Conservation (phyloP, 2,113 vertebrate species). For the Cynoglossus semilaevis region DNA sequence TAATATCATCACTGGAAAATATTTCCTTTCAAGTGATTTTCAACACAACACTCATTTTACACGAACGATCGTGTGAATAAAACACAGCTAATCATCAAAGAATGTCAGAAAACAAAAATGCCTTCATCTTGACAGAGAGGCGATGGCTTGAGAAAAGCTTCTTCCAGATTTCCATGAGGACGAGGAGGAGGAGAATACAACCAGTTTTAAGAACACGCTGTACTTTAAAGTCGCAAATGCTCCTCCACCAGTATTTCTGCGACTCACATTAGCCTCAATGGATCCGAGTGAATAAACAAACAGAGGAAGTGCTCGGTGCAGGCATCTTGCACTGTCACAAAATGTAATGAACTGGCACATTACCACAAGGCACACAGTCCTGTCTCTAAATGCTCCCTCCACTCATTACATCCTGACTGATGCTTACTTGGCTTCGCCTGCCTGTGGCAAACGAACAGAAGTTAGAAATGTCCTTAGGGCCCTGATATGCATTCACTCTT, state of each 20-base stretch:
- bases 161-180: conserved; percentile 24
- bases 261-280: conserved; percentile 45
- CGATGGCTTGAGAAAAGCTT: conserved; percentile 17
- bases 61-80: conserved; percentile 3
- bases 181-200: conserved; percentile 4
- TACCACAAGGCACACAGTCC: conserved; percentile 50
- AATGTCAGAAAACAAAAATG: conserved; percentile 16
- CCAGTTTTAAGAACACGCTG: conserved; percentile 23
- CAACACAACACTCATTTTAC: conserved; percentile 1
- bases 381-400: conserved; percentile 47
- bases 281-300: conserved; percentile 58
- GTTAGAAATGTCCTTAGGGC: conserved; percentile 30
- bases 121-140: conserved; percentile 9
- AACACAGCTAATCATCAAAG: conserved; percentile 9
- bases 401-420: conserved; percentile 50
- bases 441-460: conserved; percentile 27
- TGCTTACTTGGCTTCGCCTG: conserved; percentile 36
- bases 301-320: conserved; percentile 54
- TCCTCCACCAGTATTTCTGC: conserved; percentile 50
- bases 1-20: conserved; percentile 1
- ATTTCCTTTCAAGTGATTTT: conserved; percentile 6
- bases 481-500: conserved; percentile 24
- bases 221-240: conserved; percentile 23
- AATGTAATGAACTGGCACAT: conserved; percentile 69
- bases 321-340: conserved; percentile 46